Percentiles rank a stretch among this genome's conserved stretches.
Conservation (phyloP, 2,888 invertebrate species). For the Apotomis capreana region DNA sequence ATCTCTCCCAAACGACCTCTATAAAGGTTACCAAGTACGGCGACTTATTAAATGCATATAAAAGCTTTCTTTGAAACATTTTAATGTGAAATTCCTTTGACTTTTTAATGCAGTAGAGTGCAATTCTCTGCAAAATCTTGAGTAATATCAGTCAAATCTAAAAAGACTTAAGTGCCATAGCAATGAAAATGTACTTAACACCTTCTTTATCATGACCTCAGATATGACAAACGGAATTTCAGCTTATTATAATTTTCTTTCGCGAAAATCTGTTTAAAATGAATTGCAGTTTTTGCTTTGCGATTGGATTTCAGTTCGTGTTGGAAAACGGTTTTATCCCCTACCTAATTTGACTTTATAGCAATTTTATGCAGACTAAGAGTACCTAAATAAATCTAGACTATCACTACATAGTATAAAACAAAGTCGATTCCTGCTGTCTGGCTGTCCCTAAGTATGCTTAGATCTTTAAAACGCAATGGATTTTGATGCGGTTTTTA, state of each 20-base stretch:
- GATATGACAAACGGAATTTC: no score
- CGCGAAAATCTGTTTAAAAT: slow-evolving; percentile 11
- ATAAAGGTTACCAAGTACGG: background rate
- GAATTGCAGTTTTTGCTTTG: slow-evolving; percentile 12
- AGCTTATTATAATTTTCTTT: slow-evolving; percentile 17
- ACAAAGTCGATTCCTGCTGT: no score
- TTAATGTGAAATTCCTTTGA: slow-evolving; percentile 16
- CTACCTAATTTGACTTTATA: background rate
- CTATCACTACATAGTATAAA: no score
- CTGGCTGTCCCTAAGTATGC: no score
- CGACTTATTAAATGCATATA: background rate
- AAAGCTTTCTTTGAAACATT: slow-evolving; percentile 6
- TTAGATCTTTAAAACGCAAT: no score
- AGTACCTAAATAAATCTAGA: no score
- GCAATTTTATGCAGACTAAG: background rate
- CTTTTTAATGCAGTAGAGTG: slow-evolving; percentile 25
- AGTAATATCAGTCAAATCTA: background rate
- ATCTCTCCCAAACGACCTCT: no score
- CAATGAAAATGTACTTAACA: background rate
- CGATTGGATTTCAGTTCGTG: background rate
- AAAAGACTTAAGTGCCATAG: background rate
- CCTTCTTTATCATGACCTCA: background rate
- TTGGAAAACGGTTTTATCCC: no score
- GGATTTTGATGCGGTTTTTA: no score
- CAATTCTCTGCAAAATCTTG: background rate